Evolutionary conservation across 1,140 invertebrate genomes (phyloP), one percentile per base, ranked within the genome.

Genomic region (Palaemon carinicauda): DNA sequence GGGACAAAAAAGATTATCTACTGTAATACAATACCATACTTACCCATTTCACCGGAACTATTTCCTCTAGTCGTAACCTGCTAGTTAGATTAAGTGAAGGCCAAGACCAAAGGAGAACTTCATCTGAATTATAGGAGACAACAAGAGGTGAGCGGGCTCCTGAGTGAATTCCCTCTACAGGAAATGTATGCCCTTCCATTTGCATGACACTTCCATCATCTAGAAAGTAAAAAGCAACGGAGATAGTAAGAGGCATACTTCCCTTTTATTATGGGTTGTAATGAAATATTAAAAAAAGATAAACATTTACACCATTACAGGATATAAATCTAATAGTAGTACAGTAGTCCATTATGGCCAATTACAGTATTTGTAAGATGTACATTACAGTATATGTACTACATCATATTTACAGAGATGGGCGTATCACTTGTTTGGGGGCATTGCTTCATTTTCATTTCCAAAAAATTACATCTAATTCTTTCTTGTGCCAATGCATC

Each of bases 91-190:
- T 17, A 17, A 86, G 54, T 41, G 84, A 86, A 29, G 84, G 84
- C 84, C 84, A 86, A 1, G 84, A 86, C 84, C 84, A 86, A 12
- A 80, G 33, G 53, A 86, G 31, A 15, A 79, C 84, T 31, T 86
- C 84, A 12, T 56, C 27, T 7, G 27, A 17, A 31, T 86, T 86
- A 31, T 80, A 51, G 21, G 77, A 80, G 12, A 86, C n/a, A 14
- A 86, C 84, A 9, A 86, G 19, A 15, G 84, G 65, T 14, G 84
- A 86, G 33, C 84, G 56, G 3, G 27, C 15, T 15, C 84, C 84
- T 4, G 56, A 79, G 3, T 80, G 56, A 10, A 86, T 54, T 27
- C 65, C 65, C 50, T 73, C 50, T 15, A 56, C 84, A 3, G 77
- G 75, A 24, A 17, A 7, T 17, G 19, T 86, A 60, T 86, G 84